A percentile compares a stretch with the other conserved stretches of the same genome.
Conservation (phyloP, 2,797 vertebrate genomes). For the Buceros bicornis region DNA sequence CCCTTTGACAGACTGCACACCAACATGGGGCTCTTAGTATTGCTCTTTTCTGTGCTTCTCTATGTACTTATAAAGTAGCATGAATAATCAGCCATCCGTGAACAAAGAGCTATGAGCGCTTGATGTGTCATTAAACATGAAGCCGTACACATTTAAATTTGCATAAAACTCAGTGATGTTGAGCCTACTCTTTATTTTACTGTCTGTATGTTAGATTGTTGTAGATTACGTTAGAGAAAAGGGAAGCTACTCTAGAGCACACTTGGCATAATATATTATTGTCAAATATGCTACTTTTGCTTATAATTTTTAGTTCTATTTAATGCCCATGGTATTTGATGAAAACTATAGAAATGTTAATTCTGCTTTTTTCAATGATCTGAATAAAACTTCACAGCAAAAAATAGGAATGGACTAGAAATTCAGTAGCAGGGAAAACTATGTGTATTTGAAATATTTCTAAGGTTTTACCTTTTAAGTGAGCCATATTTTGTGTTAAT, state of each 20-base stretch:
- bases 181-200: background rate
- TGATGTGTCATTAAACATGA: background rate
- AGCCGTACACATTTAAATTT: background rate
- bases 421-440: background rate
- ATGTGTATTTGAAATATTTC: background rate
- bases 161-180: background rate
- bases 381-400: background rate
- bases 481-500: constrained; percentile 29
- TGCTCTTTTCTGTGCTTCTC: background rate
- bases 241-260: background rate
- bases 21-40: background rate
- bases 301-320: background rate
- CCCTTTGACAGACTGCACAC: background rate
- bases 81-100: background rate
- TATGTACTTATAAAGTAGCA: background rate
- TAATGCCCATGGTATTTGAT: background rate
- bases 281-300: background rate
- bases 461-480: background rate
- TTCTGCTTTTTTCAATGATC: background rate
- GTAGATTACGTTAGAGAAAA: background rate
- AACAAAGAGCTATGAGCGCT: background rate
- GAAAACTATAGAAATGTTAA: background rate
- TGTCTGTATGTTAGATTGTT: background rate
- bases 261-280: background rate
- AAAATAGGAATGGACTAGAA: background rate